Evolutionary conservation across 1,140 invertebrate genomes (phyloP).

Genomic region (Micrasema minimum): DNA sequence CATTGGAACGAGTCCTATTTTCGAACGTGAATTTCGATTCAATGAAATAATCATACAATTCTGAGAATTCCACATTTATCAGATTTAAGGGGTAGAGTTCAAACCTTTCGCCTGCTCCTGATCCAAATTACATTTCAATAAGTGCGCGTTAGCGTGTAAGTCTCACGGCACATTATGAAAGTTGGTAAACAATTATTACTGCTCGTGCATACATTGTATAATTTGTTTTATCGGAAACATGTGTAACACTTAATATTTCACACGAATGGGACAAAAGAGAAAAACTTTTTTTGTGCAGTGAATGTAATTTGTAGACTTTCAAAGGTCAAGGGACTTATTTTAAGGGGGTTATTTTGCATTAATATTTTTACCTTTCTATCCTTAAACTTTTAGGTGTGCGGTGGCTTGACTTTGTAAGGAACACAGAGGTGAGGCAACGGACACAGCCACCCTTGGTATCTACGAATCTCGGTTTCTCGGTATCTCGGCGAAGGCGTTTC

Average conservation of each 20-base stretch:
- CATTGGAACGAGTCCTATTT: background rate
- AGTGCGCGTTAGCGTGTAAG: conserved; percentile 27
- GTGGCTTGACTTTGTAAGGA: too few species aligned
- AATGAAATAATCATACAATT: too few species aligned
- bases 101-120: background rate
- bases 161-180: conserved; percentile 17
- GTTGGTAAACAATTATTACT: conserved; percentile 30
- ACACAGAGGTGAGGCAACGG: too few species aligned
- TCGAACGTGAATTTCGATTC: background rate
- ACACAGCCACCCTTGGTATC: too few species aligned
- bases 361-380: too few species aligned
- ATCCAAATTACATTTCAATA: conserved; percentile 37
- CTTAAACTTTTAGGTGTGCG: too few species aligned
- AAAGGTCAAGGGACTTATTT: background rate
- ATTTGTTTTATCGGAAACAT: conserved; percentile 21
- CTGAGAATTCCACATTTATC: too few species aligned
- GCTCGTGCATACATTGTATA: background rate
- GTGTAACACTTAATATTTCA: conserved; percentile 13
- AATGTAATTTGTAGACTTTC: background rate
- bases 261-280: conserved; percentile 3
- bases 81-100: background rate
- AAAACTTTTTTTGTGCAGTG: conserved; percentile 8
- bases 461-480: too few species aligned
- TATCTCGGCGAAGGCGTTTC: too few species aligned
- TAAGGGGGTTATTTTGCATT: too few species aligned